phyloP scores from a whole-genome alignment of 2,888 invertebrate genomes.

The Cheilosia grossa region DNA sequence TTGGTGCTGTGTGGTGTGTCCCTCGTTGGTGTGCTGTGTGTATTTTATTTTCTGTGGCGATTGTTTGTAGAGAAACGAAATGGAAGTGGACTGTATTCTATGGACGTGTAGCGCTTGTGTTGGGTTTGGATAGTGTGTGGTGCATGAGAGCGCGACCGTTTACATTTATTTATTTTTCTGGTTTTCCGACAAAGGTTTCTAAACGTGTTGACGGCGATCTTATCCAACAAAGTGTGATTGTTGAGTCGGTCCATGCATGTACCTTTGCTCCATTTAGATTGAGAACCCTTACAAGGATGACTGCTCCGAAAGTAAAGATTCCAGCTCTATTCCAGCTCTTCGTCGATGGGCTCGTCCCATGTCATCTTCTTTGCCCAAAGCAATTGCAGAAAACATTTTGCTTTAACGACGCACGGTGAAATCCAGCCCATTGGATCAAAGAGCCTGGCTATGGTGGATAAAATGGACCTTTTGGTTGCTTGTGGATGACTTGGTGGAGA shows the following conservation, averaged over 20 bases:
- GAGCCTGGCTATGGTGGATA: not conserved
- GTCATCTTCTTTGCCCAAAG: constrained; percentile 5
- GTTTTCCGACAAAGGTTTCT: not conserved
- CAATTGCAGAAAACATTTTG: constrained; percentile 3
- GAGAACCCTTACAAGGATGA: too few relatives aligned
- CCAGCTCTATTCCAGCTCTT: not conserved
- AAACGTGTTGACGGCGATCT: not conserved
- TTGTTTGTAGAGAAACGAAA: too few relatives aligned
- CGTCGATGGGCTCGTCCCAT: constrained; percentile 8
- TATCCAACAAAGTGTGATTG: not conserved
- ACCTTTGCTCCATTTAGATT: too few relatives aligned
- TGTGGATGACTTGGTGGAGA: not conserved
- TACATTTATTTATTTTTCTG: too few relatives aligned
- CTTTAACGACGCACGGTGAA: constrained; percentile 6
- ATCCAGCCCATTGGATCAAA: constrained; percentile 27
- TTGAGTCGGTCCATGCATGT: too few relatives aligned
- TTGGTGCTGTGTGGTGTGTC: too few relatives aligned
- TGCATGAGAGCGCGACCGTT: too few relatives aligned
- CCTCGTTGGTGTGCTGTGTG: too few relatives aligned
- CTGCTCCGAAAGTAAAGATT: not conserved
- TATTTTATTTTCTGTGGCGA: too few relatives aligned
- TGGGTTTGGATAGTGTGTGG: too few relatives aligned
- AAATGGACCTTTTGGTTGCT: constrained; percentile 4
- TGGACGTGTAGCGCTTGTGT: too few relatives aligned
- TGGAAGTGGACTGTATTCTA: too few relatives aligned